A percentile compares a stretch with the other conserved stretches of the same genome.
Evolutionary conservation across 2,113 vertebrate genomes (phyloP).

Genomic region (Sakesphorus luctuosus): DNA sequence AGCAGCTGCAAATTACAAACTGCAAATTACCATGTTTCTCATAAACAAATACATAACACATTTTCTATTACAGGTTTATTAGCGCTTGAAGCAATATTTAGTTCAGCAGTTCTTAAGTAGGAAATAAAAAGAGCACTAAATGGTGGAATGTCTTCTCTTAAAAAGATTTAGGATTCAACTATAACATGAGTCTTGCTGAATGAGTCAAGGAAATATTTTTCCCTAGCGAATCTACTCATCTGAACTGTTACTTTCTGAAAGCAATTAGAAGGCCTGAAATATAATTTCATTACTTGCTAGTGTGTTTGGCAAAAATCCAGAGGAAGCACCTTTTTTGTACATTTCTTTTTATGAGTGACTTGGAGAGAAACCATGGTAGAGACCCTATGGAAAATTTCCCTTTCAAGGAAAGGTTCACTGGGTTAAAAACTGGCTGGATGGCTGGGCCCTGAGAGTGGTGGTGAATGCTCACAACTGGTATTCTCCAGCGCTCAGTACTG

Average conservation of each 20-base stretch:
- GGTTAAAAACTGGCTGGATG: background rate
- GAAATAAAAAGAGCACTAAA: slow-evolving; percentile 25
- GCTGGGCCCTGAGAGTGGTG: accelerated
- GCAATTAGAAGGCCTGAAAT: background rate
- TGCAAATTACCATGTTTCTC: background rate
- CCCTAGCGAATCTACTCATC: background rate
- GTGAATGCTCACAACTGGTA: background rate
- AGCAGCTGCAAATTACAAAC: background rate
- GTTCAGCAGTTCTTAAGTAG: background rate
- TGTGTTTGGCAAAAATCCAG: background rate
- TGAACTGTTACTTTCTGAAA: background rate
- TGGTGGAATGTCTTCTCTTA: background rate
- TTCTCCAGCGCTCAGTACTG: background rate
- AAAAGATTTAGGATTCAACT: background rate
- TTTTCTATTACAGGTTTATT: background rate
- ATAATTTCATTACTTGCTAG: background rate
- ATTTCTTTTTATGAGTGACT: background rate
- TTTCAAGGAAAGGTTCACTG: background rate
- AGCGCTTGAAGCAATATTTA: background rate
- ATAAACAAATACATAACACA: background rate
- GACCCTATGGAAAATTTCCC: background rate
- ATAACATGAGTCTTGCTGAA: background rate
- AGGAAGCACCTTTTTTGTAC: background rate
- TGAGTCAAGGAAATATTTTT: background rate
- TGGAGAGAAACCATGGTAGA: background rate